phyloP scores from a whole-genome alignment of 2,888 invertebrate genomes.

The Andrena hattorfiana region DNA sequence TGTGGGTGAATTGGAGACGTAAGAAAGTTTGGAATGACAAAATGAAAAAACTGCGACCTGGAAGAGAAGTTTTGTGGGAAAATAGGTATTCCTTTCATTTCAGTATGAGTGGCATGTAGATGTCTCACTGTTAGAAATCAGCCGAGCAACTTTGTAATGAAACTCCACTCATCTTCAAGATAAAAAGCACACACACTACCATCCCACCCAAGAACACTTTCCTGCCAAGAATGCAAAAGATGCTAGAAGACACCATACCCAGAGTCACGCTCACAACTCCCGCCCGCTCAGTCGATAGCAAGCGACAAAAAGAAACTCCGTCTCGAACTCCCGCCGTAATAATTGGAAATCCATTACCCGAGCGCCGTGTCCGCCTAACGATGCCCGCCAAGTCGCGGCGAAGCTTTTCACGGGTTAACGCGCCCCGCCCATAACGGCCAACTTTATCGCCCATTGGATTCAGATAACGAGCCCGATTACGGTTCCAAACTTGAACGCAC shows the following conservation, averaged over 20 bases:
- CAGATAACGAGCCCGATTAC: slow-evolving; percentile 33
- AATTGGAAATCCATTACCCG: neutral
- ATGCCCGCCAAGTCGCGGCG: neutral
- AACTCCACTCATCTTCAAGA: no score
- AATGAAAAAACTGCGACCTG: no score
- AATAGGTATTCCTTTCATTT: no score
- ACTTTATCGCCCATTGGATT: slow-evolving; percentile 32
- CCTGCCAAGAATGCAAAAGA: neutral
- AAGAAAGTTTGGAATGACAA: no score
- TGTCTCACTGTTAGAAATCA: no score
- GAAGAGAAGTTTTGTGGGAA: no score
- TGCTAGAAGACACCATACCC: neutral
- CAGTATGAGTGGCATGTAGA: no score
- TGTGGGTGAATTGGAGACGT: no score
- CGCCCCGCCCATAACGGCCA: neutral
- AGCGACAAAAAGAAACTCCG: neutral
- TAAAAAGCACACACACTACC: no score
- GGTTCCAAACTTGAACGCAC: slow-evolving; percentile 10
- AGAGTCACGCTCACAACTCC: no score
- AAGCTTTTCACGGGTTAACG: slow-evolving; percentile 17
- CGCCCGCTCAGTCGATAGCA: neutral
- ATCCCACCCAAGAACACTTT: neutral
- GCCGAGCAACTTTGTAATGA: no score
- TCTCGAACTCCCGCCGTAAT: neutral
- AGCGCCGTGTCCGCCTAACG: neutral